Evolutionary conservation across 2,888 invertebrate species (phyloP).

Genomic region (Anarsia innoxiella): DNA sequence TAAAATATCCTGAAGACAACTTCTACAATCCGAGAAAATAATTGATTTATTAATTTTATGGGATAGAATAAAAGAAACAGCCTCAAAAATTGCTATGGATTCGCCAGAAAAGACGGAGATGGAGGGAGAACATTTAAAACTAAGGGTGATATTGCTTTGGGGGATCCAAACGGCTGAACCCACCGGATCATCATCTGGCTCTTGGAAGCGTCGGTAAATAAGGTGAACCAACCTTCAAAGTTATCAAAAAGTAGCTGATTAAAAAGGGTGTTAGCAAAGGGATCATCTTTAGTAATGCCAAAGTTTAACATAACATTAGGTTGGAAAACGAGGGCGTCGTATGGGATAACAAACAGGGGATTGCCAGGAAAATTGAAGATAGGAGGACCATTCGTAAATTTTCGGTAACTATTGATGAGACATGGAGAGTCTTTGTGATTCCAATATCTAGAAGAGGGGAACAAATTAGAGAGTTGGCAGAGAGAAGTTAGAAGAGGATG

Average conservation of each 20-base stretch:
- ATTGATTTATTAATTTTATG: not conserved
- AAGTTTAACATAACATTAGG: not conserved
- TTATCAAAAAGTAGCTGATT: not conserved
- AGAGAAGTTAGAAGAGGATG: no score
- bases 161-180: constrained; percentile 4
- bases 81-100: constrained; percentile 2
- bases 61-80: not conserved
- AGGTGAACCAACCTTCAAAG: not conserved
- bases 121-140: not conserved
- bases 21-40: not conserved
- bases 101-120: constrained; percentile 1
- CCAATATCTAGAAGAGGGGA: not conserved
- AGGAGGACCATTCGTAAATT: not conserved
- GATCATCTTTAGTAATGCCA: not conserved
- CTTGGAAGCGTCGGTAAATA: constrained; percentile 1
- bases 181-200: not conserved
- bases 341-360: not conserved
- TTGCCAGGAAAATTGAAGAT: not conserved
- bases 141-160: not conserved
- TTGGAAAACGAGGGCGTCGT: not conserved
- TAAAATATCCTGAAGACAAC: not conserved
- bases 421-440: not conserved
- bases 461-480: no score
- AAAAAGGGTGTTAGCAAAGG: not conserved
- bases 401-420: not conserved